These are phyloP conservation scores for Heliornis fulica DNA, from an alignment of 2,113 vertebrate species.

Conservation along the genomic window DNA sequence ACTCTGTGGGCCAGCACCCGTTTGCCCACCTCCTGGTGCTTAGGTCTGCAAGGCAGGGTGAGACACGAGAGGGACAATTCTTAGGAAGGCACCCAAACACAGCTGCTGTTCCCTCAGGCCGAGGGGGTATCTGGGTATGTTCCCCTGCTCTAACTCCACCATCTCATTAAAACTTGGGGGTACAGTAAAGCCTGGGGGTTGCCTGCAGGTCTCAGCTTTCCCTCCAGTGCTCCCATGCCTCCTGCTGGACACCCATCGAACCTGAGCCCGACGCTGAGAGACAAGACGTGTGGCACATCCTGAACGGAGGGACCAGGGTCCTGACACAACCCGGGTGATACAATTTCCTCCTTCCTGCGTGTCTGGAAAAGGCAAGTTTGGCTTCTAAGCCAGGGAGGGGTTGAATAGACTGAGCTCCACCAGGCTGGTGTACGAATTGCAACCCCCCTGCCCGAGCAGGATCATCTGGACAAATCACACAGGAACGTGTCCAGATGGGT, in stretches of 20 bases:
- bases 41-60: constrained; percentile 57
- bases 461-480: too few relatives aligned
- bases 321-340: background rate
- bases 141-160: background rate
- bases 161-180: background rate
- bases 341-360: background rate
- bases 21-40: constrained; percentile 45
- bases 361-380: background rate
- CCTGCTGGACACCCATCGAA: background rate
- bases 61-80: background rate
- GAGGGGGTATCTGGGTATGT: background rate
- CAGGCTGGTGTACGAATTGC: background rate
- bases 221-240: background rate
- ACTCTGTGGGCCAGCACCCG: constrained; percentile 54
- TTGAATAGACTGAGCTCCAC: background rate
- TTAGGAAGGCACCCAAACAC: background rate
- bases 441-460: too few relatives aligned
- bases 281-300: rapidly evolving
- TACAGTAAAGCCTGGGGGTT: constrained; percentile 17
- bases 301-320: background rate
- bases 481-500: too few relatives aligned
- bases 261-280: rapidly evolving
- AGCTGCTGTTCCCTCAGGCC: background rate
- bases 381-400: background rate
- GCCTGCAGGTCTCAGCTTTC: background rate